A percentile compares a stretch with the other conserved stretches of the same genome.
Conservation (phyloP, 2,113 vertebrate genomes). For the Gila orcuttii region DNA sequence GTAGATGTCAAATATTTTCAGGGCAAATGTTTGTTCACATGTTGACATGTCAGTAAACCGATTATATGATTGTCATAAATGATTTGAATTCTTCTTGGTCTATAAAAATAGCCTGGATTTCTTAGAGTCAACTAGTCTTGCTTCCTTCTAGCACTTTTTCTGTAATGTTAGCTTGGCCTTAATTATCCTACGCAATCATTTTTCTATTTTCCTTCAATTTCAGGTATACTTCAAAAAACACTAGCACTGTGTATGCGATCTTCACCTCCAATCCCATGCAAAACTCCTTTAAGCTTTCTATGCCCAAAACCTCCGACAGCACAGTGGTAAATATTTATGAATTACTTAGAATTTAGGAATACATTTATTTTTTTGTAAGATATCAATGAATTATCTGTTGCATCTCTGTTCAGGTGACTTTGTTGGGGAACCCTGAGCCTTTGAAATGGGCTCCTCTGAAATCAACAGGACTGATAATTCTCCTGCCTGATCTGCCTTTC, state of each 20-base stretch:
- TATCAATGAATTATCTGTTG: no score
- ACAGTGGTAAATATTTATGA: slow-evolving; percentile 72
- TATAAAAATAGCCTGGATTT: not conserved
- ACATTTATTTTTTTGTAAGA: no score
- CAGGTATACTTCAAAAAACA: slow-evolving; percentile 81
- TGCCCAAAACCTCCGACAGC: slow-evolving; percentile 61
- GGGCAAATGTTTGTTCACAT: not conserved
- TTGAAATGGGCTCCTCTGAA: slow-evolving; percentile 78
- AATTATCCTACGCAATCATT: not conserved
- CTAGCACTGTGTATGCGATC: slow-evolving; percentile 73
- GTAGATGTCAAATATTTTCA: not conserved
- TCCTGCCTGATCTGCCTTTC: slow-evolving; percentile 71
- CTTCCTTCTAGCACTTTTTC: not conserved
- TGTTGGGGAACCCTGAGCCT: slow-evolving; percentile 76
- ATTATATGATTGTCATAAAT: not conserved
- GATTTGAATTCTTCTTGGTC: not conserved
- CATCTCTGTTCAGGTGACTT: slow-evolving; percentile 74
- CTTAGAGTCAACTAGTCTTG: no score
- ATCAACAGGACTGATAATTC: slow-evolving; percentile 73
- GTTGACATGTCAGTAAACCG: not conserved
- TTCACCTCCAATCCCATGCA: slow-evolving; percentile 75
- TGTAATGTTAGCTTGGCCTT: not conserved
- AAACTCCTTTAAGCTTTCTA: slow-evolving; percentile 65
- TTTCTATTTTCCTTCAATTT: not conserved
- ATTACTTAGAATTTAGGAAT: not conserved